Percentiles rank a stretch among this genome's conserved stretches.
Evolutionary conservation across 2,113 vertebrate species (phyloP).

Genomic region (Datnioides undecimradiatus): DNA sequence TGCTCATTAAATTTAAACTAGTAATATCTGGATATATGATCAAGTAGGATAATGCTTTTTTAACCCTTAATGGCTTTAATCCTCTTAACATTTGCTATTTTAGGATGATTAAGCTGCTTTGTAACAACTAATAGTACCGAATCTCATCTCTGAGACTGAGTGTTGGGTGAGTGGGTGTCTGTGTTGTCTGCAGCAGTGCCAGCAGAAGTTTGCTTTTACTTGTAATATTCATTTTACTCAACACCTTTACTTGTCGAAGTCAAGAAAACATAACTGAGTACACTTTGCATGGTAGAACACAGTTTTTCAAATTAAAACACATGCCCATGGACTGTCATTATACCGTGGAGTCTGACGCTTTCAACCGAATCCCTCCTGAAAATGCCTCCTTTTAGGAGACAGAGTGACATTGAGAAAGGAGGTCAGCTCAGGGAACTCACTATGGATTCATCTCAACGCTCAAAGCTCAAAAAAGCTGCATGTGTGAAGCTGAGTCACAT

Average conservation of each 20-base stretch:
- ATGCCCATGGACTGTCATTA: no score
- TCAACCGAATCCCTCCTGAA: not conserved
- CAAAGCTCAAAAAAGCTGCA: not conserved
- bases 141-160: not conserved
- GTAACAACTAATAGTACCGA: not conserved
- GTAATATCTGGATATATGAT: constrained; percentile 48
- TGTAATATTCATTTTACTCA: not conserved
- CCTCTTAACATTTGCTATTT: not conserved
- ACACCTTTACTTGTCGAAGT: constrained; percentile 22
- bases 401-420: not conserved
- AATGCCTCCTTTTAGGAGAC: not conserved
- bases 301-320: not conserved
- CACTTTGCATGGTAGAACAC: not conserved
- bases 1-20: constrained; percentile 31
- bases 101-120: constrained; percentile 19
- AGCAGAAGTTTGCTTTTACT: constrained; percentile 10
- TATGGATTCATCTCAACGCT: constrained; percentile 19
- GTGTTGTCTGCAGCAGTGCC: constrained; percentile 10
- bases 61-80: constrained; percentile 22
- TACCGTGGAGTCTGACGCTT: no score
- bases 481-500: constrained; percentile 11
- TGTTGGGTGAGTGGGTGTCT: constrained; percentile 13
- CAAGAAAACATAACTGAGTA: not conserved
- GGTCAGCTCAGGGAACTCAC: not conserved
- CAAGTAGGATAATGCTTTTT: constrained; percentile 22